A percentile compares a stretch with the other conserved stretches of the same genome.
Evolutionary conservation across 2,113 vertebrate genomes (phyloP).

Genomic region (Pollimyrus isidori): DNA sequence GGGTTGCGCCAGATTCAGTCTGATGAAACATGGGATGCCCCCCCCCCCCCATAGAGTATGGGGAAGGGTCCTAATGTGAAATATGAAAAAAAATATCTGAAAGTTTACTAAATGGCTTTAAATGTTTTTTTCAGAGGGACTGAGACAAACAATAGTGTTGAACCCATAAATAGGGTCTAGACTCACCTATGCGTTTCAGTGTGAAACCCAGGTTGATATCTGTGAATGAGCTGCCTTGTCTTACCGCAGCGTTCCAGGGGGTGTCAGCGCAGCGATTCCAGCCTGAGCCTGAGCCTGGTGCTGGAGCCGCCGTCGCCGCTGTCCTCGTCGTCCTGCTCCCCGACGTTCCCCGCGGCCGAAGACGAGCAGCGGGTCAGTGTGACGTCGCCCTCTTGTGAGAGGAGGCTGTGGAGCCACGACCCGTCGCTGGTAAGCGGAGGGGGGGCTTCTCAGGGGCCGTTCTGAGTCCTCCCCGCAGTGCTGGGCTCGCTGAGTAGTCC

Average conservation of each 20-base stretch:
- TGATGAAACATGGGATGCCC: not conserved
- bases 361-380: constrained; percentile 48
- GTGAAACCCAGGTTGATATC: not conserved
- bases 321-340: constrained; percentile 26
- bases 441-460: not conserved
- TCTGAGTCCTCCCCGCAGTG: not conserved
- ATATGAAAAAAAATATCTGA: too few relatives aligned
- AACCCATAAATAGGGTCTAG: not conserved
- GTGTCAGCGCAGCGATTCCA: constrained; percentile 50
- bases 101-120: not conserved
- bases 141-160: not conserved
- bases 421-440: constrained; percentile 44
- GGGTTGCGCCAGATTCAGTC: not conserved
- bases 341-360: constrained; percentile 42
- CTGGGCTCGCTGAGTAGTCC: not conserved
- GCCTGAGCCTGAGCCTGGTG: constrained; percentile 49
- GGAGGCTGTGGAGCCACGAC: constrained; percentile 37
- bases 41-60: not conserved
- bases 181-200: not conserved
- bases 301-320: constrained; percentile 45
- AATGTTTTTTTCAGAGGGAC: not conserved
- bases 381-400: constrained; percentile 41
- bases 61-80: too few relatives aligned
- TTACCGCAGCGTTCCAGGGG: constrained; percentile 46
- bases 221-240: not conserved